These are phyloP conservation scores for Tapirus indicus DNA, from an alignment of 2,797 vertebrate genomes.

Conservation along the genomic window DNA sequence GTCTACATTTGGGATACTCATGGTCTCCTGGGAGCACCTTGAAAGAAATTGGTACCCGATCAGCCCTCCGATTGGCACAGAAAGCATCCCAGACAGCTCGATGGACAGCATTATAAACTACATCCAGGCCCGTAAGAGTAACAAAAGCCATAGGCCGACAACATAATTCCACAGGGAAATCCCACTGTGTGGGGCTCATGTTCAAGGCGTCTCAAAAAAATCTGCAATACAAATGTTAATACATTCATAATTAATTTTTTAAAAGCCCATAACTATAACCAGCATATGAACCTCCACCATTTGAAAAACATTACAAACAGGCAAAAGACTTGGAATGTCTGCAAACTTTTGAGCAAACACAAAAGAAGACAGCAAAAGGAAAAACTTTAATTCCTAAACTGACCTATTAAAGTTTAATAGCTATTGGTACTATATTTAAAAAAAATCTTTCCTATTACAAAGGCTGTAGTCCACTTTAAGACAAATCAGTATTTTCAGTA, in stretches of 20 bases:
- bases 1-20: constrained; percentile 98
- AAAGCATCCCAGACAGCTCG: constrained; percentile 99
- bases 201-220: not conserved
- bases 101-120: constrained; percentile 97
- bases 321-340: not conserved
- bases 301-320: constrained; percentile 6
- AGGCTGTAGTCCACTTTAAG: not conserved
- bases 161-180: constrained; percentile 97
- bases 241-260: not conserved
- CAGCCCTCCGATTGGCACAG: constrained; percentile 97
- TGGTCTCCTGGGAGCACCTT: constrained; percentile 98
- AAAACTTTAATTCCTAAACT: constrained; percentile 41
- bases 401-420: not conserved
- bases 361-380: not conserved
- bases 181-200: constrained; percentile 95
- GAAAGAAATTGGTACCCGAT: constrained; percentile 98
- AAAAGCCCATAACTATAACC: not conserved
- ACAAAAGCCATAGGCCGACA: constrained; percentile 99
- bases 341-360: not conserved
- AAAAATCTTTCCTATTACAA: not conserved
- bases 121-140: constrained; percentile 96
- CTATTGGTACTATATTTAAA: not conserved
- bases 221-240: constrained; percentile 74
- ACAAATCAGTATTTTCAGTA: not conserved
- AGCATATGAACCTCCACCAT: not conserved